Percentiles rank a stretch among this genome's conserved stretches.
These are phyloP conservation scores for Drosophila quinaria DNA, from an alignment of 2,888 invertebrate genomes.

Conservation along the genomic window DNA sequence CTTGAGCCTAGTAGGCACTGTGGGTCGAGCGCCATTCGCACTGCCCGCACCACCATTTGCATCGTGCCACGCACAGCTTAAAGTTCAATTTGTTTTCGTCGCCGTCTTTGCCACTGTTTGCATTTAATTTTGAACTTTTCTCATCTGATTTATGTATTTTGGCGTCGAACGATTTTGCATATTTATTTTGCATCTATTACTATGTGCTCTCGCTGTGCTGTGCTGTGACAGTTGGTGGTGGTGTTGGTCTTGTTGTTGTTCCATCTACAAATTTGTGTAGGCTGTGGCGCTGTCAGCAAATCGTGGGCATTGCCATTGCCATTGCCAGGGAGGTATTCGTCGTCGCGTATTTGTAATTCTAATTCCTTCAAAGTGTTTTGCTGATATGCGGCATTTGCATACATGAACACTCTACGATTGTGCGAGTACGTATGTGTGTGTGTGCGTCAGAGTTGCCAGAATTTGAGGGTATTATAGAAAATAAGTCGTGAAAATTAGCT, in stretches of 20 bases:
- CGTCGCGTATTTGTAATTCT: conserved; percentile 73
- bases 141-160: conserved; percentile 77
- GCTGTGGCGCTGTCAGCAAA: conserved; percentile 17
- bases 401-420: conserved; percentile 8
- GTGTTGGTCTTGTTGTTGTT: conserved; percentile 8
- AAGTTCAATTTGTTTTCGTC: conserved; percentile 18
- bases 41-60: neutral
- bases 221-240: neutral
- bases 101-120: conserved; percentile 63
- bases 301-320: conserved; percentile 53
- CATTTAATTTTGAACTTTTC: conserved; percentile 77
- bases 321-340: conserved; percentile 37
- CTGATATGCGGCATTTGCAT: conserved; percentile 62
- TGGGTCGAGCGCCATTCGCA: neutral
- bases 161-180: conserved; percentile 62
- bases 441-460: neutral
- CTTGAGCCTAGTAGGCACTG: neutral
- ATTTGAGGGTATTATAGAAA: neutral
- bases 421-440: conserved; percentile 1
- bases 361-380: conserved; percentile 72
- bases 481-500: neutral
- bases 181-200: conserved; percentile 78
- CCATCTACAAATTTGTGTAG: conserved; percentile 4
- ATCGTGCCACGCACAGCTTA: conserved; percentile 1
- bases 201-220: conserved; percentile 3